Evolutionary conservation across 1,140 invertebrate species (phyloP).

Genomic region (Pogonognathellus flavescens): DNA sequence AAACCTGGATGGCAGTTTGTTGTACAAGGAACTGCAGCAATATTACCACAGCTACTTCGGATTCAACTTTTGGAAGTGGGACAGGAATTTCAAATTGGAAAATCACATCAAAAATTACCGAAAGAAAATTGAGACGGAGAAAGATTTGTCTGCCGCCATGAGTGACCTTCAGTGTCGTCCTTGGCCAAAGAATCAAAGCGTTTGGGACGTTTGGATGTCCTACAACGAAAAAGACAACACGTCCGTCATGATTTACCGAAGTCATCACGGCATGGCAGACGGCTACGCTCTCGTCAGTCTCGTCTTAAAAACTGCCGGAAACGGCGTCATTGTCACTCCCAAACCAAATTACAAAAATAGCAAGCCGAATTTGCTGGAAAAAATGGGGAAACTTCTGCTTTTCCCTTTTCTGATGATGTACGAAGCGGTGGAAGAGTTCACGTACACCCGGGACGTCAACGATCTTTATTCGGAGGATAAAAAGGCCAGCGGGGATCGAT

Average conservation of each 20-base stretch:
- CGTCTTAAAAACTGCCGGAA: too few species aligned
- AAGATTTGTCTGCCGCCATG: background rate
- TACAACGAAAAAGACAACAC: background rate
- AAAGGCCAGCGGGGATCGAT: background rate
- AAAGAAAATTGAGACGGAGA: background rate
- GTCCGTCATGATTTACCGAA: background rate
- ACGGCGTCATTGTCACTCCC: background rate
- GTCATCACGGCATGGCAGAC: background rate
- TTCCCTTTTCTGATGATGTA: background rate
- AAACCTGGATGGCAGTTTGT: background rate
- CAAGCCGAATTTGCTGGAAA: background rate
- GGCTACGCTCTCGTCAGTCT: background rate
- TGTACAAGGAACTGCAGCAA: conserved; percentile 30
- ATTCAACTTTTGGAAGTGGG: conserved; percentile 42
- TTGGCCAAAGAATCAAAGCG: background rate
- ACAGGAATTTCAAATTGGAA: conserved; percentile 38
- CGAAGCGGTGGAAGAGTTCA: background rate
- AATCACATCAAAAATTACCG: conserved; percentile 23
- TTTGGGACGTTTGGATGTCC: background rate
- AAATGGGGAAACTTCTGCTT: background rate
- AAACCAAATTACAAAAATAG: background rate
- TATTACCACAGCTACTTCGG: background rate
- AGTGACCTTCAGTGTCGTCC: background rate
- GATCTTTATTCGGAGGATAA: background rate
- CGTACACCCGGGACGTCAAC: background rate